Evolutionary conservation across 2,113 vertebrate species (phyloP).

Genomic region (Tetraodon nigroviridis): DNA sequence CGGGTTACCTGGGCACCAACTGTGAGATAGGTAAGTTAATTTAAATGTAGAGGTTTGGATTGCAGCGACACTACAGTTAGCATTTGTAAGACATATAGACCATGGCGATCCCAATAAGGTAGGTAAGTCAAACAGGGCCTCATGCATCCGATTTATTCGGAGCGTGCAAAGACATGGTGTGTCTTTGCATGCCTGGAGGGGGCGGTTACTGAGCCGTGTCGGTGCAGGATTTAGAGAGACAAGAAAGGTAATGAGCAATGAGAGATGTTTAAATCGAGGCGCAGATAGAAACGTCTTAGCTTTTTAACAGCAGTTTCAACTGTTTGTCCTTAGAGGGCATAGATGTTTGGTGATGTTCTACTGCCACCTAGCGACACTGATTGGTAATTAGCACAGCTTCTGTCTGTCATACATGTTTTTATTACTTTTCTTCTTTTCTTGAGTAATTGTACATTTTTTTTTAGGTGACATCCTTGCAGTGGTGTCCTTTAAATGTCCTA

Average conservation of each 20-base stretch:
- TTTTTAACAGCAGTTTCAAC: conserved; percentile 35
- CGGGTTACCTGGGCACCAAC: conserved; percentile 83
- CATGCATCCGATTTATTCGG: conserved; percentile 32
- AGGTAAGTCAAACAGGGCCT: conserved; percentile 27
- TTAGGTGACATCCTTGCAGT: not conserved
- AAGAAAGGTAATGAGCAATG: conserved; percentile 50
- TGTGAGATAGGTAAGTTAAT: conserved; percentile 81
- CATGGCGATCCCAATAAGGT: conserved; percentile 18
- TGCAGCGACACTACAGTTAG: not conserved
- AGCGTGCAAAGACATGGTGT: too few relatives aligned
- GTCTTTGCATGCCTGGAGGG: conserved; percentile 19
- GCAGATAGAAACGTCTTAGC: conserved; percentile 43
- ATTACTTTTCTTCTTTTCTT: too few relatives aligned
- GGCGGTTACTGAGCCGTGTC: conserved; percentile 36
- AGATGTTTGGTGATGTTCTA: conserved; percentile 10
- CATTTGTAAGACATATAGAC: conserved; percentile 61
- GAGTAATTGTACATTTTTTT: too few relatives aligned
- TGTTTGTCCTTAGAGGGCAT: conserved; percentile 5
- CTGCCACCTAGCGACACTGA: conserved; percentile 57
- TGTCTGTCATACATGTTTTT: too few relatives aligned
- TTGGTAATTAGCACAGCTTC: not conserved
- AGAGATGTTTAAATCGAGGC: conserved; percentile 40
- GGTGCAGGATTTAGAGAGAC: conserved; percentile 40
- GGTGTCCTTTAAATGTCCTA: not conserved
- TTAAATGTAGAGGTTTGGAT: conserved; percentile 18